A percentile compares a stretch with the other conserved stretches of the same genome.
phyloP scores from a whole-genome alignment of 2,888 invertebrate species.

The Callyntrura sp. region DNA sequence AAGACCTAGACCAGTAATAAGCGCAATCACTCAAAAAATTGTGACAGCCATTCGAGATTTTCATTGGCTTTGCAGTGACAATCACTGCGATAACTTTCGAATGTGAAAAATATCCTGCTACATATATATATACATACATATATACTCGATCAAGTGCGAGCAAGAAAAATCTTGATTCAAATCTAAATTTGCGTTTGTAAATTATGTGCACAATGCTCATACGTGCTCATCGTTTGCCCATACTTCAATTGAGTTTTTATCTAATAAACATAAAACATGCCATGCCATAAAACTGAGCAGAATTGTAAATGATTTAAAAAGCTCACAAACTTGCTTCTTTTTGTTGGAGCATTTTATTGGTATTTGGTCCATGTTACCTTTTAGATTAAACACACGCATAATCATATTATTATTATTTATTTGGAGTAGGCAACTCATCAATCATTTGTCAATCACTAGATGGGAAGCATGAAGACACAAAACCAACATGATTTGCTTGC shows the following conservation, averaged over 20 bases:
- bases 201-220: neutral
- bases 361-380: neutral
- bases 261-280: conserved; percentile 22
- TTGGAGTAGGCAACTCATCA: conserved; percentile 53
- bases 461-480: conserved; percentile 33
- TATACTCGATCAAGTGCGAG: neutral
- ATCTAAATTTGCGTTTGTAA: conserved; percentile 30
- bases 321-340: neutral
- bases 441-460: conserved; percentile 72
- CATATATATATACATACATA: no score
- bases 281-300: neutral
- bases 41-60: conserved; percentile 18
- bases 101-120: neutral
- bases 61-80: conserved; percentile 8
- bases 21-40: conserved; percentile 24
- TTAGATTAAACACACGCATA: neutral
- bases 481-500: conserved; percentile 41
- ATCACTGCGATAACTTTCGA: neutral
- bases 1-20: neutral
- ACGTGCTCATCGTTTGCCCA: conserved; percentile 21
- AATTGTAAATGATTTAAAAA: conserved; percentile 11
- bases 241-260: conserved; percentile 25
- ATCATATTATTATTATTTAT: no score
- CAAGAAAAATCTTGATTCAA: conserved; percentile 5
- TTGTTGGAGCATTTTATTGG: neutral